These are phyloP conservation scores for Anser cygnoides DNA, from an alignment of 2,113 vertebrate species.

Conservation along the genomic window DNA sequence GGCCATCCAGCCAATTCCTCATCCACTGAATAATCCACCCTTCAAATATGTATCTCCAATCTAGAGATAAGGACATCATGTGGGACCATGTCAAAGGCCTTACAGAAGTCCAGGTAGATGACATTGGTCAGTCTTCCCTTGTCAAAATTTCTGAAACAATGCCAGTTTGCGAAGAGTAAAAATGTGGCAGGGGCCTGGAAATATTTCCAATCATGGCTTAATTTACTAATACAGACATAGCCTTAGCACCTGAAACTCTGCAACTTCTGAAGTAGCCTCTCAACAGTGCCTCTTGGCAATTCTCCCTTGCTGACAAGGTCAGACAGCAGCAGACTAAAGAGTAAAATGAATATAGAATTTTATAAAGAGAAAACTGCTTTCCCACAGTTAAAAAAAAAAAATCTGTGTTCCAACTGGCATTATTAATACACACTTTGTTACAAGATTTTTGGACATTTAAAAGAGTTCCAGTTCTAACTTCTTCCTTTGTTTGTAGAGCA, in stretches of 20 bases:
- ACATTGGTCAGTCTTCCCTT: too few relatives aligned
- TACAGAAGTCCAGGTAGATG: too few relatives aligned
- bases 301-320: constrained; percentile 63
- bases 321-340: constrained; percentile 11
- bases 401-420: constrained; percentile 46
- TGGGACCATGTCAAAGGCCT: too few relatives aligned
- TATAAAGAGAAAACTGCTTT: constrained; percentile 41
- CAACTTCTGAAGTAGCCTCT: constrained; percentile 28
- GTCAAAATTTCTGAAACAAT: not conserved
- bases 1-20: too few relatives aligned
- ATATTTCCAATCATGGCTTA: not conserved
- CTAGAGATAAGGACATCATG: too few relatives aligned
- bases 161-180: not conserved
- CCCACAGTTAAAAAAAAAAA: not conserved
- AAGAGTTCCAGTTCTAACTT: constrained; percentile 61
- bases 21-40: too few relatives aligned
- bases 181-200: not conserved
- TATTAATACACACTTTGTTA: constrained; percentile 61
- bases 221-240: not conserved
- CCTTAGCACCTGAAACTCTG: constrained; percentile 34
- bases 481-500: constrained; percentile 55
- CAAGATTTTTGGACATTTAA: constrained; percentile 64
- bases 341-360: constrained; percentile 44
- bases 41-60: too few relatives aligned
- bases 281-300: not conserved